Conservation (phyloP, 2,113 vertebrate genomes). For the Sisor rabdophorus region DNA sequence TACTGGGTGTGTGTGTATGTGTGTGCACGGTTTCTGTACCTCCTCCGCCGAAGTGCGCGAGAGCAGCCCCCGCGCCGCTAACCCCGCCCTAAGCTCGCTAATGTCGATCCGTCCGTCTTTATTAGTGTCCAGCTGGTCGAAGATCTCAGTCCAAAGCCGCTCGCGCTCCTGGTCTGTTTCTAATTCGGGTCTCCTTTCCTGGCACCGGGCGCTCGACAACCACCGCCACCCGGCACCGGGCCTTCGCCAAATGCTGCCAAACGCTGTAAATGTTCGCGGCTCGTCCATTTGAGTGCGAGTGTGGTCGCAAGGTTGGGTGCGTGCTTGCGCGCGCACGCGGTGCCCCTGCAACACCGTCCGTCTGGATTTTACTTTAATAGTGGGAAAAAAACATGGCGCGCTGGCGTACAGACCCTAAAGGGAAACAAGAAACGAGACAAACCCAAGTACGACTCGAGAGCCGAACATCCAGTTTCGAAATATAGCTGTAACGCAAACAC, state of each 20-base stretch:
- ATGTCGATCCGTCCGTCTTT: constrained; percentile 82
- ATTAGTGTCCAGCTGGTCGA: constrained; percentile 83
- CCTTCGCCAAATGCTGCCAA: too few relatives aligned
- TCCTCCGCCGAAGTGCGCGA: constrained; percentile 61
- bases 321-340: background rate
- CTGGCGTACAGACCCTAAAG: background rate
- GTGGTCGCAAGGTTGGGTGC: background rate
- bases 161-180: constrained; percentile 68
- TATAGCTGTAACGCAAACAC: background rate
- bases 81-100: constrained; percentile 74
- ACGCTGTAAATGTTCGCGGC: too few relatives aligned
- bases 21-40: constrained; percentile 51
- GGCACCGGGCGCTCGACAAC: constrained; percentile 55
- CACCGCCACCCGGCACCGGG: constrained; percentile 50
- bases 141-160: constrained; percentile 75
- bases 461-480: constrained; percentile 1
- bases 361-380: background rate
- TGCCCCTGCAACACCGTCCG: background rate
- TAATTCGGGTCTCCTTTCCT: constrained; percentile 58
- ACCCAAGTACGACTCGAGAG: background rate
- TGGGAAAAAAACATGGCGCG: background rate
- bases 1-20: background rate
- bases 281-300: background rate
- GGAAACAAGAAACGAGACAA: background rate
- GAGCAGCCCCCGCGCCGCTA: constrained; percentile 71